Evolutionary conservation across 2,113 vertebrate species (phyloP), one percentile per base, ranked within the genome.

Genomic region (Agelaius tricolor): DNA sequence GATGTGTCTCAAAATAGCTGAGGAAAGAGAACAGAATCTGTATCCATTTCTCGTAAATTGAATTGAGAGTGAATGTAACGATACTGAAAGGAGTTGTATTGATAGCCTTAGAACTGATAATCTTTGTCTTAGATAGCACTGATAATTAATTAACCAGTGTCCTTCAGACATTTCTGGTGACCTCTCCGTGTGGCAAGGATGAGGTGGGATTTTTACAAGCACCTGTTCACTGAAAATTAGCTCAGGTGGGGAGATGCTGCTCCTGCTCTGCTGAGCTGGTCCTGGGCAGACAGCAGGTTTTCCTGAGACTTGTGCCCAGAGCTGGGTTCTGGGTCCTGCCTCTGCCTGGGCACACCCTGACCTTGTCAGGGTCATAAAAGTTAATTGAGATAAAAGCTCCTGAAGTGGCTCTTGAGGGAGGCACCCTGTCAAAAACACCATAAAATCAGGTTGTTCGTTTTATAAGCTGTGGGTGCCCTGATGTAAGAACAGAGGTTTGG

Each of bases 261-360:
- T 7, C 0, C 0, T 26, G 11, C 23, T 77, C 28, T 72, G 49
- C 49, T 57, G 67, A 61, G 71, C 62, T 1, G 3, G 23, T 33
- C 3, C 17, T 18, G 44, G 49, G 66, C 7, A 33, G 5, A 20
- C 10, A 26, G 46, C 35, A 2, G 1, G n/a, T 71, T 84, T 82
- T 39, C 74, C 51, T 1, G 3, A 43, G 33, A 23, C 0, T 0
- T 0, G 1, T 71, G 28, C 31, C 63, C 13, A 16, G 22, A 46
- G 26, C 1, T 1, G 6, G 13, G 13, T 0, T 3, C 15, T 0
- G 5, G n/a, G 41, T 76, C 26, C 41, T 67, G 55, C 39, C 57
- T 79, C 49, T 62, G 43, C 62, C 2, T 0, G 55, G 43, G 18
- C 55, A 27, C 22, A 14, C 17, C 21, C 22, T 63, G 47, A 86